Evolutionary conservation across 2,797 vertebrate genomes (phyloP).

Genomic region (Gallinago stenura): DNA sequence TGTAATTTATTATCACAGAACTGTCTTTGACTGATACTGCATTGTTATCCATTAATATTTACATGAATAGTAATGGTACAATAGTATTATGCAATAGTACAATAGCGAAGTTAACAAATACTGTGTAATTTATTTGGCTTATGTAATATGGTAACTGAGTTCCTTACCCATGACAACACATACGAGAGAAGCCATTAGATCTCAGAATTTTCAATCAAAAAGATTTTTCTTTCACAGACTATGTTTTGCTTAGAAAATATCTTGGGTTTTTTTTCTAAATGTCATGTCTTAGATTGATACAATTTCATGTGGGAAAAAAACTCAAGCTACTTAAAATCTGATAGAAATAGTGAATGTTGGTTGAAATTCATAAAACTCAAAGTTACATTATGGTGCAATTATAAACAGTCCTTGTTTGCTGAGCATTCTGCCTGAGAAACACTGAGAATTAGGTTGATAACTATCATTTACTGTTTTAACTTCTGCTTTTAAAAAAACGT

Average conservation of each 20-base stretch:
- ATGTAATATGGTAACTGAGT: not conserved
- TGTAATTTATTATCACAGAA: not conserved
- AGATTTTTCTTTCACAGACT: not conserved
- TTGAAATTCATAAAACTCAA: not conserved
- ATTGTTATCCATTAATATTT: not conserved
- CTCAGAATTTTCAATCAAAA: not conserved
- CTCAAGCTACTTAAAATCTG: not conserved
- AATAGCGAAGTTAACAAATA: not conserved
- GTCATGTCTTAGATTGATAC: not conserved
- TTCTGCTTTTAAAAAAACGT: not conserved
- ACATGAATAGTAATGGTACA: not conserved
- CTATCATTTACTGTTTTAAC: not conserved
- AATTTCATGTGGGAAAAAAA: not conserved
- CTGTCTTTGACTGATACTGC: not conserved
- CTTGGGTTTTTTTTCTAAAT: fast-evolving
- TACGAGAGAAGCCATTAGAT: not conserved
- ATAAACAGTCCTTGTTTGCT: not conserved
- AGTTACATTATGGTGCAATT: not conserved
- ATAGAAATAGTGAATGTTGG: not conserved
- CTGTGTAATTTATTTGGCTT: not conserved
- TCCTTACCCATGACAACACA: not conserved
- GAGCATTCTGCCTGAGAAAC: not conserved
- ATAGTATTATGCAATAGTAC: not conserved
- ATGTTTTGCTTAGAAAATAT: not conserved
- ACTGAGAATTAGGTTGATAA: not conserved